phyloP scores from a whole-genome alignment of 1,140 invertebrate genomes.

The Sycobia sp. region DNA sequence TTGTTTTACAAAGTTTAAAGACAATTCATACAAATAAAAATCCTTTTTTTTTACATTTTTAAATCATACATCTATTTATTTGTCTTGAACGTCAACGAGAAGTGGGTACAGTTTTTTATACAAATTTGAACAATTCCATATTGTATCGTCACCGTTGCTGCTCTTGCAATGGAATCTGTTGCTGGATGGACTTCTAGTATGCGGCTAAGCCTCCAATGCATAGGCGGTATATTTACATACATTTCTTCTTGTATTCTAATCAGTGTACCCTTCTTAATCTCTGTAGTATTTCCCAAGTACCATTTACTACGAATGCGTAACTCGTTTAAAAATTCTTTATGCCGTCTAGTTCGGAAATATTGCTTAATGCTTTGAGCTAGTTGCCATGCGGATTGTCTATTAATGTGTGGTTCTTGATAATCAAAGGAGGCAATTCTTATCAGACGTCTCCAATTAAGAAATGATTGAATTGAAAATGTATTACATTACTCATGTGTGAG shows the following conservation, averaged over 20 bases:
- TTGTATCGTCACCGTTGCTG: background rate
- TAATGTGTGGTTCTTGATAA: background rate
- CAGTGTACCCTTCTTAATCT: background rate
- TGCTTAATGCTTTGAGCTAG: no score
- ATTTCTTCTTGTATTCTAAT: background rate
- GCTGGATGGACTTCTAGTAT: background rate
- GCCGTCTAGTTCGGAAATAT: no score
- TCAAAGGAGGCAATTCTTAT: no score
- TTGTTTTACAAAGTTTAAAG: no score
- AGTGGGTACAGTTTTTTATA: background rate
- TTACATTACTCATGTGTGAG: no score
- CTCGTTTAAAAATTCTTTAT: background rate
- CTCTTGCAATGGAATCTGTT: background rate
- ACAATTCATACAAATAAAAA: no score
- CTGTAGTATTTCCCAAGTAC: background rate
- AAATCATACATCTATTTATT: no score
- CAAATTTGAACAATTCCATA: background rate
- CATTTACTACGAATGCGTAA: background rate
- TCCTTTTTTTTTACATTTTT: no score
- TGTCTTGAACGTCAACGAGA: background rate
- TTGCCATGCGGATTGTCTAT: background rate
- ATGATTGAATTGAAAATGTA: background rate
- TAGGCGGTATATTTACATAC: background rate
- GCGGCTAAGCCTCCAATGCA: background rate
- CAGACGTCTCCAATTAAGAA: background rate